Evolutionary conservation across 2,113 vertebrate species (phyloP).

Genomic region (Bolborhynchus lineola): DNA sequence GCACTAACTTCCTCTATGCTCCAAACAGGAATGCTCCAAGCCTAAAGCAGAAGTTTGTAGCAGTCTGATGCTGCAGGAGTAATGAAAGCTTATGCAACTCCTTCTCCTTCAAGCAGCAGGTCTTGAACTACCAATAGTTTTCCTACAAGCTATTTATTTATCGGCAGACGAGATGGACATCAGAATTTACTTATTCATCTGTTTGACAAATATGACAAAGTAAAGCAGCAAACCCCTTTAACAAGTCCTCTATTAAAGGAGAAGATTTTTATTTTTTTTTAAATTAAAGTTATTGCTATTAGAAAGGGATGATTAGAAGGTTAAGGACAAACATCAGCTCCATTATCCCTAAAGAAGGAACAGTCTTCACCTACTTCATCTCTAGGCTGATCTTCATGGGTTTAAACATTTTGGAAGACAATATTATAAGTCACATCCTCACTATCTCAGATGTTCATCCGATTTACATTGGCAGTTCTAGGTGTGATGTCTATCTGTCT

Average conservation of each 20-base stretch:
- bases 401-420: background rate
- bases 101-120: background rate
- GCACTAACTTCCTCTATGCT: background rate
- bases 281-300: background rate
- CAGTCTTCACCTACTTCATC: background rate
- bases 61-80: background rate
- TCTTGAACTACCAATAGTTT: background rate
- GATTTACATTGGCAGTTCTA: background rate
- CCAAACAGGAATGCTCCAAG: background rate
- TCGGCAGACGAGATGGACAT: background rate
- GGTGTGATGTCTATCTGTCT: background rate
- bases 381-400: background rate
- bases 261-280: background rate
- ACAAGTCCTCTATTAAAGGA: background rate
- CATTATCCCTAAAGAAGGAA: background rate
- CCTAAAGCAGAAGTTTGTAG: background rate
- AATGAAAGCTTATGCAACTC: background rate
- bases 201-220: background rate
- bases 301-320: background rate
- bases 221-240: background rate
- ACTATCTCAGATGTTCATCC: rapidly evolving
- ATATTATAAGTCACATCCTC: background rate
- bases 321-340: background rate
- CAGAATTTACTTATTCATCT: background rate
- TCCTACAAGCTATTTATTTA: background rate